Base-by-base conservation (phyloP, 2,888 invertebrate genomes). In the Ecliptopera silaceata region DNA sequence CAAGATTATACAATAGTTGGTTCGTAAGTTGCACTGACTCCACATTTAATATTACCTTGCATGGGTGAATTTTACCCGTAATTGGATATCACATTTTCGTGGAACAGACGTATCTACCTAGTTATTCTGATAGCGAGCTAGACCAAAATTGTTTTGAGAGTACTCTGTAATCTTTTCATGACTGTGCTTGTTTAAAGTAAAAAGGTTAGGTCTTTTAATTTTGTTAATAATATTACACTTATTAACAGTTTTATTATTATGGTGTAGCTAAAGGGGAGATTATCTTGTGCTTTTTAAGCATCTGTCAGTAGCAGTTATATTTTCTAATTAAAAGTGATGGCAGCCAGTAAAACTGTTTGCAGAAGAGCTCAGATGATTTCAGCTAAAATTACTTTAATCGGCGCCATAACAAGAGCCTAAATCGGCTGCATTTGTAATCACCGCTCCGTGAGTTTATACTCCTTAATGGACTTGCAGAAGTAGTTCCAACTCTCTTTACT, bases 401-500 rank as follows among this genome's bases (percentile, higher is more conserved):
- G 77, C 73, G 77, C 68, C 75, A 75, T 80, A 87, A 86, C 79
- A 81, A 81, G 84, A 81, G 77, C 82, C 84, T 77, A 87, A 87
- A 88, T 87, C 82, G 80, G 79, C 70, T 77, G 84, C 82, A 85
- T 87, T 88, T 84, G 87, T 90, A 88, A 88, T 87, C 84, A 83
- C 82, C 77, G 75, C 80, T 77, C 82, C 79, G 77, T 82, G 82
- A 86, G 86, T 86, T 89, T 87, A 84, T 89, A 87, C 84, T 86
- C 83, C 86, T 88, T 88, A 90, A 90, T 90, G 88, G 88, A 89
- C 88, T 90, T 83, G 80, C 72, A 79, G 83, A 90, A 89, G 88
- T 89, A 88, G 86, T 89, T 88, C 75, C 82, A 88, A 89, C 88
- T 88, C 88, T 89, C 87, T 84, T 89, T 89, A 90, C 83, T 80